Evolutionary conservation across 1,140 invertebrate genomes (phyloP).

Genomic region (Capitella teleta): DNA sequence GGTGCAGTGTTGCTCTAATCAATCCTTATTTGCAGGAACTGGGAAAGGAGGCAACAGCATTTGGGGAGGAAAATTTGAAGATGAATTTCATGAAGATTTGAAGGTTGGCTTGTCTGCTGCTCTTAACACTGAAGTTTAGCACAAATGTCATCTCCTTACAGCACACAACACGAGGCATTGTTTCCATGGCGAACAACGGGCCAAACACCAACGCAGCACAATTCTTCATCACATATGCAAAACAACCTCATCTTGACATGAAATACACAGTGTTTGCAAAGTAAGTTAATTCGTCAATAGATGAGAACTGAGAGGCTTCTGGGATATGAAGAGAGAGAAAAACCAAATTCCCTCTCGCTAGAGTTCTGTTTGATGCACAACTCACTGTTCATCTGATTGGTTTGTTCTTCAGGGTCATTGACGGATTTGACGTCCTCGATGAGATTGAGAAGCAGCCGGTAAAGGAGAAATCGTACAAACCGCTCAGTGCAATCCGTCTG

Average conservation of each 20-base stretch:
- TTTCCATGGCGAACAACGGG: slow-evolving; percentile 98
- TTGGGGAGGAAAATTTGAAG: slow-evolving; percentile 85
- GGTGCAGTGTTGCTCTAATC: background rate
- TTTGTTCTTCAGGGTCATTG: slow-evolving; percentile 71
- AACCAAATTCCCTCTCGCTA: background rate
- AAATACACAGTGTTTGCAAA: slow-evolving; percentile 96
- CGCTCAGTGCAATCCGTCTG: slow-evolving; percentile 70
- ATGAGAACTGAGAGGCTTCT: slow-evolving; percentile 1
- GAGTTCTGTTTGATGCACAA: background rate
- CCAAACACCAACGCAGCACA: slow-evolving; percentile 98
- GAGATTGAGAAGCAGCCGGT: slow-evolving; percentile 91
- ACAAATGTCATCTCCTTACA: slow-evolving; percentile 24
- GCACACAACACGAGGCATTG: slow-evolving; percentile 74
- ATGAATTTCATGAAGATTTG: slow-evolving; percentile 89
- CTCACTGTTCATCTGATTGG: background rate
- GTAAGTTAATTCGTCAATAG: slow-evolving; percentile 50
- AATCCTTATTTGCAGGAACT: slow-evolving; percentile 50
- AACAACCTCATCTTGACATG: slow-evolving; percentile 89
- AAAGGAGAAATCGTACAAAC: slow-evolving; percentile 82
- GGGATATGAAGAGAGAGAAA: slow-evolving; percentile 5
- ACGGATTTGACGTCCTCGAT: slow-evolving; percentile 91
- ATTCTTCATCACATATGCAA: slow-evolving; percentile 89
- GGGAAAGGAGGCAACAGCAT: slow-evolving; percentile 86
- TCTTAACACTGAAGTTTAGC: no score
- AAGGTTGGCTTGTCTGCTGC: no score